phyloP scores from a whole-genome alignment of 2,888 invertebrate species.

The Acrobasis repandana region DNA sequence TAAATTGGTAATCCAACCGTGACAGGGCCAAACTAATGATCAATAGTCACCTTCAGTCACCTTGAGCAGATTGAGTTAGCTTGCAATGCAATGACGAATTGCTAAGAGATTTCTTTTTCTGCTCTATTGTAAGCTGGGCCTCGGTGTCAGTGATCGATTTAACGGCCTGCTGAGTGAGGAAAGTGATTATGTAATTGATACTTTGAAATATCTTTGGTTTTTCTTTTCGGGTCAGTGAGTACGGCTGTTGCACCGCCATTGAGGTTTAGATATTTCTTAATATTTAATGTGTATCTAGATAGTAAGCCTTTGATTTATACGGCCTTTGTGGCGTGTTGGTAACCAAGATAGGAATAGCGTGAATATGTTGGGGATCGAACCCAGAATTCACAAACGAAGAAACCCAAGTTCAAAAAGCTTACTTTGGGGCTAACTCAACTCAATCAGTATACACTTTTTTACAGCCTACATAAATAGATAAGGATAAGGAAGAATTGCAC shows the following conservation, averaged over 20 bases:
- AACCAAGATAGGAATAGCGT: too few species aligned
- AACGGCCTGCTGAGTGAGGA: not conserved
- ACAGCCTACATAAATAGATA: too few species aligned
- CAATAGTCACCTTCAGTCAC: not conserved
- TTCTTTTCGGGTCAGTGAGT: not conserved
- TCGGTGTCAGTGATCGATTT: not conserved
- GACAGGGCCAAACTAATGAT: not conserved
- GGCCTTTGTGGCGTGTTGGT: too few species aligned
- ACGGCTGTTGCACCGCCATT: not conserved
- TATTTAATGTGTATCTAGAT: not conserved
- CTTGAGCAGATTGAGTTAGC: not conserved
- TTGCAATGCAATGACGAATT: not conserved
- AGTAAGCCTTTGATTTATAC: not conserved
- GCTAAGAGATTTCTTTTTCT: slow-evolving; percentile 5
- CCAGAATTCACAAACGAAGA: too few species aligned
- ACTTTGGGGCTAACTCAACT: too few species aligned
- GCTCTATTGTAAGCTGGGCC: not conserved
- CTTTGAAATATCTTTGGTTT: not conserved
- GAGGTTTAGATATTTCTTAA: not conserved
- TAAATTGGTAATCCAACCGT: not conserved
- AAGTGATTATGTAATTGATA: not conserved
- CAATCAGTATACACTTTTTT: too few species aligned
- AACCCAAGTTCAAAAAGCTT: too few species aligned
- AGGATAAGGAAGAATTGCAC: too few species aligned
- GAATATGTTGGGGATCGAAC: too few species aligned